Conservation (phyloP, 2,888 invertebrate genomes). For the Bombylius major region DNA sequence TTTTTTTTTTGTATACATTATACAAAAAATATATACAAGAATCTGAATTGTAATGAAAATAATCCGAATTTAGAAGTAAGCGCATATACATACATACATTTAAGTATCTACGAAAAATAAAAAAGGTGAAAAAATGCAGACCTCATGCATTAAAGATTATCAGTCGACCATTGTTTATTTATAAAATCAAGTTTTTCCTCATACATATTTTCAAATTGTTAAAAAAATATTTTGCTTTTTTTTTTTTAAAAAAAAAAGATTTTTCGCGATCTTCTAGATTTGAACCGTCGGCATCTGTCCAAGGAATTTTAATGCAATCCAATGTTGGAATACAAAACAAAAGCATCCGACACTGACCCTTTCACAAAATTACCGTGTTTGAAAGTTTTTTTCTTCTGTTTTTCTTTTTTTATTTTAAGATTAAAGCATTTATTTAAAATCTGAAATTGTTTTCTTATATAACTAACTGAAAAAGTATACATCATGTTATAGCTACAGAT, state of each 20-base stretch:
- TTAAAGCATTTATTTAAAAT: too few relatives aligned
- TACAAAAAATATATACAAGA: too few relatives aligned
- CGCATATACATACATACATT: neutral
- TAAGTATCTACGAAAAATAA: neutral
- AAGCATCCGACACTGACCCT: neutral
- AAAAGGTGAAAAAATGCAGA: conserved; percentile 2
- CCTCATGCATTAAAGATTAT: conserved; percentile 12
- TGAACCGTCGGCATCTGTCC: conserved; percentile 8
- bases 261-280: neutral
- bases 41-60: too few relatives aligned
- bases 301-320: conserved; percentile 10
- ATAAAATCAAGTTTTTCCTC: conserved; percentile 8
- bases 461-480: too few relatives aligned
- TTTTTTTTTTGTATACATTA: too few relatives aligned
- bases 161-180: conserved; percentile 7
- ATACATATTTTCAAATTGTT: conserved; percentile 2
- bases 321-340: neutral
- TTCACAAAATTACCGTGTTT: neutral
- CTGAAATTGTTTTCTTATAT: too few relatives aligned
- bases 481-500: too few relatives aligned
- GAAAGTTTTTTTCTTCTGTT: too few relatives aligned
- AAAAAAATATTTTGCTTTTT: neutral
- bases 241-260: neutral
- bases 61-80: too few relatives aligned
- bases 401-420: too few relatives aligned